Evolutionary conservation across 1,140 invertebrate species (phyloP), one percentile per base, ranked within the genome.

Genomic region (Scaptomyza pallida): DNA sequence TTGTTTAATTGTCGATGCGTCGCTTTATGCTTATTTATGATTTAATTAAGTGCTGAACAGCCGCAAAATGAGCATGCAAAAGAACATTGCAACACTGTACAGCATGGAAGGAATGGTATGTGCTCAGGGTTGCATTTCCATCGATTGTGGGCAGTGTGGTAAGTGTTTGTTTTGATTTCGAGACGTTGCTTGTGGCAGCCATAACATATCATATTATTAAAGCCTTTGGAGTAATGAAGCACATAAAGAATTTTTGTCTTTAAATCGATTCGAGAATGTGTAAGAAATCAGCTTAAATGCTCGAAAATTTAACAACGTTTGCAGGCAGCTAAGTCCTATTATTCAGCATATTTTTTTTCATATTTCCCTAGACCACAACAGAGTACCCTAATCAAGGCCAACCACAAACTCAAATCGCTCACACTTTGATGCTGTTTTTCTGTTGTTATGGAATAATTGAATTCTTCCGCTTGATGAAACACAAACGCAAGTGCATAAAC

Each of bases 21-120:
- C 83, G 82, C 75, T 88, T 82, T 75, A 88, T 88, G 82, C 83
- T 88, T 88, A 88, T 88, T 88, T 88, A 88, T 88, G 82, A 88
- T 88, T 88, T 88, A 88, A 88, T 88, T 88, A 88, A 88, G 80
- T 88, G 83, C 79, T 62, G 69, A 54, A 57, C 64, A 52, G 57
- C 81, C 77, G 61, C 54, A 81, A 85, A 81, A 85, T 85, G 77
- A 81, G 65, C 81, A 64, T 60, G 60, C 63, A 59, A 62, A 43
- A 19, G 35, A 9, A 37, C 23, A 26, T 3, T 6, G n/a, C 10
- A 8, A n/a, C n/a, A n/a, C n/a, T n/a, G 12, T 1, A 13, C 26
- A 26, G 48, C n/a, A 64, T 52, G 44, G 16, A 9, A 12, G 1
- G 26, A 2, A 30, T 30, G 10, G 37, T 13, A 12, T 12, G 23